Conservation (phyloP, 2,113 vertebrate genomes). For the Dromiciops gliroides region DNA sequence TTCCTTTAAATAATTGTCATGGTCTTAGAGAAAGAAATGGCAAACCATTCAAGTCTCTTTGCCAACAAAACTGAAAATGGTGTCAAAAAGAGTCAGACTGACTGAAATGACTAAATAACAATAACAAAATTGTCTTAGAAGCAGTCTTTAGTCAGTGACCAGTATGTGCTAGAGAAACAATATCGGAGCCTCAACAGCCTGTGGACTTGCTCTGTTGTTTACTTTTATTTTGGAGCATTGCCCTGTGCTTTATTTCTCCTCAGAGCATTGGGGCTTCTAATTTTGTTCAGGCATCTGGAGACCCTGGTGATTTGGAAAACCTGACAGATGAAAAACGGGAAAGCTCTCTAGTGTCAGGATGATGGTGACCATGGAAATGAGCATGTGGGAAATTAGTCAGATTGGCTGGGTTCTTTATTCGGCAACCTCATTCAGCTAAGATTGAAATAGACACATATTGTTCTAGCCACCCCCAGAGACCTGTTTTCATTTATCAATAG, state of each 20-base stretch:
- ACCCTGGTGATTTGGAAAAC: background rate
- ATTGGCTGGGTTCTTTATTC: background rate
- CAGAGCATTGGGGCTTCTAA: background rate
- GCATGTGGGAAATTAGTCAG: background rate
- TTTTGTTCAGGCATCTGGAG: background rate
- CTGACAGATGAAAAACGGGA: background rate
- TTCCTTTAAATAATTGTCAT: too few species aligned
- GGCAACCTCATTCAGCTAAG: slow-evolving; percentile 24
- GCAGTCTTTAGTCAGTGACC: background rate
- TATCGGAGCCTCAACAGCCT: background rate
- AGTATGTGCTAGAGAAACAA: background rate
- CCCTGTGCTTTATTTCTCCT: background rate
- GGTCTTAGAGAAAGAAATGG: background rate
- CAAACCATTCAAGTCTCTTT: background rate
- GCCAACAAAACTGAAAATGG: background rate
- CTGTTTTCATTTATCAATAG: slow-evolving; percentile 25
- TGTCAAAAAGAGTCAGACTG: background rate
- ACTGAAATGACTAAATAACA: background rate
- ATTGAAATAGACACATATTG: slow-evolving; percentile 29
- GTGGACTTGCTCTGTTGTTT: background rate
- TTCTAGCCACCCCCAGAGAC: slow-evolving; percentile 24
- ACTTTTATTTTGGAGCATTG: background rate
- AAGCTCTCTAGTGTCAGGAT: background rate
- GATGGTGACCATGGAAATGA: background rate
- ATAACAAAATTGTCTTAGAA: background rate